Conservation (phyloP, 2,113 vertebrate species). For the Brachionichthys hirsutus region DNA sequence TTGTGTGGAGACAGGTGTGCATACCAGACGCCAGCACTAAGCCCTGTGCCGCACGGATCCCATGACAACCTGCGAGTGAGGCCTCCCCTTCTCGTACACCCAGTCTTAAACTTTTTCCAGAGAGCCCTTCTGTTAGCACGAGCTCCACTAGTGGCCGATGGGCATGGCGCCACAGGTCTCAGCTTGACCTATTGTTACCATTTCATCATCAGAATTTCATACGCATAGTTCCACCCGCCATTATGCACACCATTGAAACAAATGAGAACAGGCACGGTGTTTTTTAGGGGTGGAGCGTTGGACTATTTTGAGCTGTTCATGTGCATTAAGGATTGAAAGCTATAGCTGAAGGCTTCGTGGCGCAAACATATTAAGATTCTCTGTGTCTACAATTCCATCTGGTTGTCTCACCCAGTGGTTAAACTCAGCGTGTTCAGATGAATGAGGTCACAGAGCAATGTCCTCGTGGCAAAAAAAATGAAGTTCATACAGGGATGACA, state of each 20-base stretch:
- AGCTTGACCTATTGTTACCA: conserved; percentile 32
- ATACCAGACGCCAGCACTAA: conserved; percentile 72
- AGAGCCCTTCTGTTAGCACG: conserved; percentile 16
- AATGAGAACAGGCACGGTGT: conserved; percentile 35
- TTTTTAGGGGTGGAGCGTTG: conserved; percentile 43
- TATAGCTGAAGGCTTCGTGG: conserved; percentile 57
- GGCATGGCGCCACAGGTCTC: conserved; percentile 39
- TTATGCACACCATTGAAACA: conserved; percentile 41
- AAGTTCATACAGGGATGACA: conserved; percentile 36
- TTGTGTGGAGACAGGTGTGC: conserved; percentile 77
- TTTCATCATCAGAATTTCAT: conserved; percentile 37
- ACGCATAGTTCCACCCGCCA: conserved; percentile 17
- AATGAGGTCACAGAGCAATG: conserved; percentile 29
- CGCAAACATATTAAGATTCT: conserved; percentile 36
- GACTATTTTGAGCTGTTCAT: conserved; percentile 63
- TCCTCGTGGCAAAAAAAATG: conserved; percentile 22
- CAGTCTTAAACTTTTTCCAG: conserved; percentile 15
- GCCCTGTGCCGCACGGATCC: conserved; percentile 43
- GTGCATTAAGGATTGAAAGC: conserved; percentile 68
- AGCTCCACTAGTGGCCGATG: conserved; percentile 14
- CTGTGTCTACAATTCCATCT: conserved; percentile 18
- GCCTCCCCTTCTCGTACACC: conserved; percentile 22
- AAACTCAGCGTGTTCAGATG: conserved; percentile 20
- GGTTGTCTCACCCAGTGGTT: conserved; percentile 15
- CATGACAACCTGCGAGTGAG: conserved; percentile 58